Percentiles rank a stretch among this genome's conserved stretches.
These are phyloP conservation scores for Agapornis canus DNA, from an alignment of 2,797 vertebrate species.

Conservation along the genomic window DNA sequence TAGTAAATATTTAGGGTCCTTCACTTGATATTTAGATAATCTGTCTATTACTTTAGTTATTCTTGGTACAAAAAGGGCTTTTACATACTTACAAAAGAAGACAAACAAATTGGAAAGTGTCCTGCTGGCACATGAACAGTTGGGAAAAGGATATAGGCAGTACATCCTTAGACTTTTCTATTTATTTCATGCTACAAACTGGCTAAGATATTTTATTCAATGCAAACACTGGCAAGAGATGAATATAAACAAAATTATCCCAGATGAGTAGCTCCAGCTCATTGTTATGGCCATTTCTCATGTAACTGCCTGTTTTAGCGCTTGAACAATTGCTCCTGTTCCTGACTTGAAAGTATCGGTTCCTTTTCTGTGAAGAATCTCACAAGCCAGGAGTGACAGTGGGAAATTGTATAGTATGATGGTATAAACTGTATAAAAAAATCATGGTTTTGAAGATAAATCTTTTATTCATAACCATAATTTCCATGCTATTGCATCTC, in stretches of 20 bases:
- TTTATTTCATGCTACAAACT: conserved; percentile 58
- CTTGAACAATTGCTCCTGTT: conserved; percentile 53
- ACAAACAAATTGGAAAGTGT: conserved; percentile 50
- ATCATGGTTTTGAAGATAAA: conserved; percentile 1
- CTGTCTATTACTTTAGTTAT: conserved; percentile 46
- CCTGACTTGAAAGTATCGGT: conserved; percentile 35
- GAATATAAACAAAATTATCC: conserved; percentile 54
- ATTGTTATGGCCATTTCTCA: conserved; percentile 56
- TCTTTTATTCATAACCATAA: conserved; percentile 63
- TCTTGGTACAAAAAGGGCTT: conserved; percentile 52
- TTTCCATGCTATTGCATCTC: conserved; percentile 55
- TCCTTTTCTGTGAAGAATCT: conserved; percentile 29
- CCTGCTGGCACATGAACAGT: conserved; percentile 31
- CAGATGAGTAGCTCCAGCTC: neutral
- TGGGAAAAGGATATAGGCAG: conserved; percentile 30
- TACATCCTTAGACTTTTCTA: conserved; percentile 31
- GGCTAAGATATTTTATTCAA: conserved; percentile 52
- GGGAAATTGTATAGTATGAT: conserved; percentile 13
- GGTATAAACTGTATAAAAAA: conserved; percentile 41
- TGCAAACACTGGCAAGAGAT: conserved; percentile 51
- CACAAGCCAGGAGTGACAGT: neutral
- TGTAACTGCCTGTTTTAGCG: conserved; percentile 22
- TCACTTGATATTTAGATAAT: neutral
- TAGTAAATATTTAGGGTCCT: conserved; percentile 40
- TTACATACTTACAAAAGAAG: conserved; percentile 46